Base-by-base conservation (phyloP, 1,140 invertebrate species). In the Heliconius himera region DNA sequence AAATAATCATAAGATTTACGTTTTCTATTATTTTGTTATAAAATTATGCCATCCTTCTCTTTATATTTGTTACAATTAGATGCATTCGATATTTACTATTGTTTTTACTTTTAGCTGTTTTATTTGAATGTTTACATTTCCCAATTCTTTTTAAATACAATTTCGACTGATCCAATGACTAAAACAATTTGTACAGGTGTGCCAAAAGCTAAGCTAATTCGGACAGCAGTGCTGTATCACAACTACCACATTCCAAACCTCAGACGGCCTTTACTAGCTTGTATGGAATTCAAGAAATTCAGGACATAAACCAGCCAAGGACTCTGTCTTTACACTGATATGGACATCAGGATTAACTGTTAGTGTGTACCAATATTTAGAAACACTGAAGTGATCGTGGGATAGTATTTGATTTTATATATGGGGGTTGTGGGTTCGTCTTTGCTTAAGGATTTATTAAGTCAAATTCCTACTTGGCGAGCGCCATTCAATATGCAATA, bases 241-340 rank as follows among this genome's bases (percentile, higher is more conserved):
- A 41, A 41, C 38, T 41, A 22, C 26, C 56, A 66, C 26, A 66
- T 66, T 66, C 60, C 60, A 66, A 66, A 29, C 13, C 60, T 66
- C 60, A 66, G 26, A 66, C 60, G 60, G 60, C 60, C 60, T 66
- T 66, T 29, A 29, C 22, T 66, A 66, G 60, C n/a, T 66, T 29
- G 60, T 29, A 66, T 26, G 26, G 26, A 26, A 66, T 66, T 66
- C 60, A 13, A 66, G 60, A n/a, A 29, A 66, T 66, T 66, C 60
- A 66, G 60, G 60, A 66, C 60, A 66, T 66, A 66, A 66, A 66
- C 60, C n/a, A 13, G 60, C 11, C 22, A 0, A 66, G 60, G 60
- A 26, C 60, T 66, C 60, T 60, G 20, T 54, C 51, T n/a, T 5
- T 8, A n/a, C 51, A 54, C 51, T n/a, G 51, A 54, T n/a, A 54